phyloP scores from a whole-genome alignment of 2,888 invertebrate genomes.

The Rotaria macrura region DNA sequence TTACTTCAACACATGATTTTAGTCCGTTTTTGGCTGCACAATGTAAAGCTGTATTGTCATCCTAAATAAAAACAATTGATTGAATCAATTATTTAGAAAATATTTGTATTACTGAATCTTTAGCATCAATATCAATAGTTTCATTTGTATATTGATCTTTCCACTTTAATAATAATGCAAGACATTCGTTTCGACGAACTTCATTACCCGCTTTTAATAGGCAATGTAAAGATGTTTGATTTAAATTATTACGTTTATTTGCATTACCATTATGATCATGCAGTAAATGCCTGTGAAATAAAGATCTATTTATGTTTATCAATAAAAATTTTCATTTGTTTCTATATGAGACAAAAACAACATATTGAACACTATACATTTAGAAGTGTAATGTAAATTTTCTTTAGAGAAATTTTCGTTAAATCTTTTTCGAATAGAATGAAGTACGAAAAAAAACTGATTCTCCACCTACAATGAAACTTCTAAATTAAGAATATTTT shows the following conservation, averaged over 20 bases:
- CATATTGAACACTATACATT: no score
- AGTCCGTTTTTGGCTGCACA: slow-evolving; percentile 59
- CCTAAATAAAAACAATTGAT: slow-evolving; percentile 47
- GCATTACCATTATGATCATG: slow-evolving; percentile 60
- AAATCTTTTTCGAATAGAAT: no score
- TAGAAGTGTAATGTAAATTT: no score
- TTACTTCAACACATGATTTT: slow-evolving; percentile 57
- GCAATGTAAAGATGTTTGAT: slow-evolving; percentile 59
- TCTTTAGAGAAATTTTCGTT: no score
- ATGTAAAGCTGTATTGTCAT: slow-evolving; percentile 61
- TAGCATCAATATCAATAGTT: slow-evolving; percentile 25
- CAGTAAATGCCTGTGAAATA: slow-evolving; percentile 54
- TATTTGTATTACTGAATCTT: neutral
- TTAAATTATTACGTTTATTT: slow-evolving; percentile 59
- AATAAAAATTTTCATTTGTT: neutral
- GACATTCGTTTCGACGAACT: slow-evolving; percentile 54
- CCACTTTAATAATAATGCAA: slow-evolving; percentile 59
- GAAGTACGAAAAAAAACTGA: neutral
- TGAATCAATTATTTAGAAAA: no score
- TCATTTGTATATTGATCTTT: slow-evolving; percentile 48
- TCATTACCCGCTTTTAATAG: slow-evolving; percentile 52
- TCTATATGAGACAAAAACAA: neutral
- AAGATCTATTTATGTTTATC: neutral
- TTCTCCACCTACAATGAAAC: neutral
- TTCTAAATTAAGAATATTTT: neutral